phyloP scores from a whole-genome alignment of 2,888 invertebrate genomes.

The Blera fallax region DNA sequence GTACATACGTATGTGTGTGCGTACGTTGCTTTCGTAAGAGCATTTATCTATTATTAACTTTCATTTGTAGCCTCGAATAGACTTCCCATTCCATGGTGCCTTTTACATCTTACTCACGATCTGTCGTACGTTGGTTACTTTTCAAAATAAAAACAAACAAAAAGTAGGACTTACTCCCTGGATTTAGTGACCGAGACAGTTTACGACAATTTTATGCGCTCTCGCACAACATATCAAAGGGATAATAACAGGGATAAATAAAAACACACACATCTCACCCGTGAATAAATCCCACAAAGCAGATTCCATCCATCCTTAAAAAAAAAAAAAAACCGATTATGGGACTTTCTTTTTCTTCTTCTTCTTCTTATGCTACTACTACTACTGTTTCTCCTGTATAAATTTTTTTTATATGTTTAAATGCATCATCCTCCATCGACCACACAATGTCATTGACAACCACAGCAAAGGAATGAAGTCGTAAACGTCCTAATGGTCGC shows the following conservation, averaged over 20 bases:
- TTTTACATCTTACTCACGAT: constrained; percentile 13
- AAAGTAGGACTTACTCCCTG: constrained; percentile 45
- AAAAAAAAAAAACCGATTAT: constrained; percentile 50
- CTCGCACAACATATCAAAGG: constrained; percentile 69
- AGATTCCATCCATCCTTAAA: constrained; percentile 56
- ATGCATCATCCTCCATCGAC: constrained; percentile 70
- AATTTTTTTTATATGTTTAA: constrained; percentile 65
- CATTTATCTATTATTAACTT: constrained; percentile 62
- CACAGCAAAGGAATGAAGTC: constrained; percentile 70
- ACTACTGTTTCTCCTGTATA: constrained; percentile 17
- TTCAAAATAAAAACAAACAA: constrained; percentile 48
- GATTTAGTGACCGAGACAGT: constrained; percentile 69
- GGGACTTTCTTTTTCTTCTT: constrained; percentile 48
- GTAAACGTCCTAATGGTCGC: constrained; percentile 66
- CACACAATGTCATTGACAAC: constrained; percentile 68
- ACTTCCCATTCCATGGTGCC: neutral
- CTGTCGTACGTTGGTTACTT: constrained; percentile 27
- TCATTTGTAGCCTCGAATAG: constrained; percentile 37
- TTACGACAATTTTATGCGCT: constrained; percentile 71
- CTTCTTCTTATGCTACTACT: constrained; percentile 30
- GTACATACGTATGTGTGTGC: no score
- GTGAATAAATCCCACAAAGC: constrained; percentile 54
- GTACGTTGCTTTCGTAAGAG: constrained; percentile 11
- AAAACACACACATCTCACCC: constrained; percentile 60
- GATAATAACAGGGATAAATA: constrained; percentile 66